Evolutionary conservation across 35 echinoderm and acorn worm genomes (phyloP).

Genomic region (Diadema setosum): DNA sequence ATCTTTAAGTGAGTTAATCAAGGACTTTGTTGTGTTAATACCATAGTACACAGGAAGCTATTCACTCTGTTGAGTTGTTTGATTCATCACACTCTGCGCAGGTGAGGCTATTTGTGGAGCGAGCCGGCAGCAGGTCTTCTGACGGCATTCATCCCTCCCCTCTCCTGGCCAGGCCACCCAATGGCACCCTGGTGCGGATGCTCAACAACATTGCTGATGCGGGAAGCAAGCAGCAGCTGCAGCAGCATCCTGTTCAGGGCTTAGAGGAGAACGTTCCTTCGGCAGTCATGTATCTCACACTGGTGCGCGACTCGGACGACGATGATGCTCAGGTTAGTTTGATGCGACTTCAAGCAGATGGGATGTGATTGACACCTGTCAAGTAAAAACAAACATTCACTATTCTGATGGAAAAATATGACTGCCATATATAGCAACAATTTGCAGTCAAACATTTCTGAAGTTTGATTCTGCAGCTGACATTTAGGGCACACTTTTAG

Average conservation of each 20-base stretch:
- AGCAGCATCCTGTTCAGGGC: constrained; percentile 3
- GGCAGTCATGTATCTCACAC: constrained; percentile 77
- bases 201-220: constrained; percentile 7
- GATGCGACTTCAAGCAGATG: too few species aligned
- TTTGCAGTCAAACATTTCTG: too few species aligned
- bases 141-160: constrained; percentile 15
- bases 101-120: background rate
- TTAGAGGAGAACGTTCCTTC: constrained; percentile 50
- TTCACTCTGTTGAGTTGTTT: background rate
- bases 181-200: constrained; percentile 29
- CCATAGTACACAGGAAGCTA: too few species aligned
- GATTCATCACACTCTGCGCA: background rate
- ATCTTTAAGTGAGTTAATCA: too few species aligned
- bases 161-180: background rate
- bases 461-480: too few species aligned
- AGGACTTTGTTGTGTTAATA: too few species aligned
- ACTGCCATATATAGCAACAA: too few species aligned
- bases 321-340: constrained; percentile 67
- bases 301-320: constrained; percentile 66
- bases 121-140: background rate
- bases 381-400: too few species aligned
- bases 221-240: background rate
- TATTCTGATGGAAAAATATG: too few species aligned
- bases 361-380: too few species aligned
- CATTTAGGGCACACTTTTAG: too few species aligned